Evolutionary conservation across 2,797 vertebrate genomes (phyloP).

Genomic region (Syndactyla subalaris): DNA sequence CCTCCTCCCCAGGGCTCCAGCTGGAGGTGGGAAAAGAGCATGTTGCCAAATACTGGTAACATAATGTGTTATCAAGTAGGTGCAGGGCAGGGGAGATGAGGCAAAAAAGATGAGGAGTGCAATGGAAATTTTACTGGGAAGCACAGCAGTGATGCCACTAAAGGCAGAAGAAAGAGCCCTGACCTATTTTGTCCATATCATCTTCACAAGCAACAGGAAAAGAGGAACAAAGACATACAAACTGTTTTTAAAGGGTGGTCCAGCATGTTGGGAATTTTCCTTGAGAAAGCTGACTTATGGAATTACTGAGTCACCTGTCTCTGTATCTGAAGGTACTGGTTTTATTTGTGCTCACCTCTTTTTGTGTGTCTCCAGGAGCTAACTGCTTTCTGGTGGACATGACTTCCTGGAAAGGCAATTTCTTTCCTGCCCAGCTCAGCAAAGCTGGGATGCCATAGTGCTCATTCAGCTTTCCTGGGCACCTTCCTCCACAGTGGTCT

Average conservation of each 20-base stretch:
- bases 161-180: background rate
- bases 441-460: background rate
- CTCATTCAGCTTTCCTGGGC: background rate
- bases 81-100: background rate
- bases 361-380: background rate
- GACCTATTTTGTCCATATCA: background rate
- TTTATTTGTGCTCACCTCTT: background rate
- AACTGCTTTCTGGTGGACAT: background rate
- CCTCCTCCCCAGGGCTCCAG: background rate
- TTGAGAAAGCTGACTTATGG: accelerated
- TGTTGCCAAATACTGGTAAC: background rate
- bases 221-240: background rate
- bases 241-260: background rate
- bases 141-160: background rate
- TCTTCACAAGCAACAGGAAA: background rate
- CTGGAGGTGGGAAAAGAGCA: accelerated
- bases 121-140: background rate
- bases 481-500: background rate
- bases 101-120: background rate
- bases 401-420: background rate
- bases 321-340: background rate
- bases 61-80: no score
- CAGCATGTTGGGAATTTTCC: accelerated
- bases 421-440: background rate
- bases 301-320: background rate